phyloP scores from a whole-genome alignment of 2,797 vertebrate species.

The Aphelocoma californica region DNA sequence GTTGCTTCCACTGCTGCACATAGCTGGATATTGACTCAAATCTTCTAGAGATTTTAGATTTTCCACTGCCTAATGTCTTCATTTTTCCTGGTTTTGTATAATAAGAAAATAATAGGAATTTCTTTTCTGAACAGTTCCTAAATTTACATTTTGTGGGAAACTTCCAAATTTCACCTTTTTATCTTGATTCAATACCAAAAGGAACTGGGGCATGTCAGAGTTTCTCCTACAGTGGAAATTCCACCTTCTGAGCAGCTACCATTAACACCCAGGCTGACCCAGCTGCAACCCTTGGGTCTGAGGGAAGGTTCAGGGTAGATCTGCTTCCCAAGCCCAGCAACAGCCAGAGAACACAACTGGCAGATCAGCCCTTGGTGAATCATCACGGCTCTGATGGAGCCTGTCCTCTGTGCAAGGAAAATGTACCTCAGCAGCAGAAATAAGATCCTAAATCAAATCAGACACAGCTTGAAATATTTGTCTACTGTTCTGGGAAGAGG shows the following conservation, averaged over 20 bases:
- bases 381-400: neutral
- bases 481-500: neutral
- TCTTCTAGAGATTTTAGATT: neutral
- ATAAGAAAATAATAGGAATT: neutral
- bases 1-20: neutral
- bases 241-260: neutral
- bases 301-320: neutral
- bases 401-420: neutral
- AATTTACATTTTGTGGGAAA: neutral
- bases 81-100: neutral
- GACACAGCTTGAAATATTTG: constrained; percentile 14
- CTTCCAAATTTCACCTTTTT: neutral
- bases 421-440: constrained; percentile 49
- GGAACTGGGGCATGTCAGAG: neutral
- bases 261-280: neutral
- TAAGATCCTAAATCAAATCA: constrained; percentile 38
- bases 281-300: neutral
- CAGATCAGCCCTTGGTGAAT: neutral
- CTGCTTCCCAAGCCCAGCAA: constrained; percentile 24
- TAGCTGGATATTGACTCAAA: neutral
- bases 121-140: neutral
- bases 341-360: neutral
- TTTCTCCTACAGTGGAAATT: neutral
- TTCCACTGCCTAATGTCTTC: neutral
- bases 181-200: neutral